Percentiles rank a stretch among this genome's conserved stretches.
Conservation (phyloP, 2,113 vertebrate genomes). For the Turnix velox region DNA sequence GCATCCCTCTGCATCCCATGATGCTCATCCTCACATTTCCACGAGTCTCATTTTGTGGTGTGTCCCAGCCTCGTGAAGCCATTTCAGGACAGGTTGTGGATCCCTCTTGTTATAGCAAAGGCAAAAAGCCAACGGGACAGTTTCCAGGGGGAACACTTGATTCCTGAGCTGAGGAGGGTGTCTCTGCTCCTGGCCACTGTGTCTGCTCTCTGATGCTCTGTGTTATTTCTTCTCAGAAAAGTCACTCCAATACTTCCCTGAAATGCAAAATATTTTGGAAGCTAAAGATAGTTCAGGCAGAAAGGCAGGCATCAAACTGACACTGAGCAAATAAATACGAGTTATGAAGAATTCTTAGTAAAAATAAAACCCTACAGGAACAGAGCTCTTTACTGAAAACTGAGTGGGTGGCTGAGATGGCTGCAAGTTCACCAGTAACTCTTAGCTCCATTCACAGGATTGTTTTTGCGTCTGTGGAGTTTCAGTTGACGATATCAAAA, state of each 20-base stretch:
- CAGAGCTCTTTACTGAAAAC: background rate
- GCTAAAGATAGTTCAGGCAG: slow-evolving; percentile 51
- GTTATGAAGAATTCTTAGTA: slow-evolving; percentile 31
- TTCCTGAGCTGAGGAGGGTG: background rate
- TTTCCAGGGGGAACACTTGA: background rate
- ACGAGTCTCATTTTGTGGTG: accelerated
- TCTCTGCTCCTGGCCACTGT: accelerated
- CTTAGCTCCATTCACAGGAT: background rate
- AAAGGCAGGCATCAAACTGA: slow-evolving; percentile 44
- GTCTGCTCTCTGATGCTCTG: background rate
- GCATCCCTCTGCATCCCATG: accelerated
- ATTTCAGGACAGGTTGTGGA: background rate
- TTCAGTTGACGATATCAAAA: background rate
- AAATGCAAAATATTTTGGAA: slow-evolving; percentile 55
- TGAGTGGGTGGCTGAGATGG: background rate
- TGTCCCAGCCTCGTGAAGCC: accelerated
- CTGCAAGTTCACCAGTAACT: background rate
- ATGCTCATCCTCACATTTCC: background rate
- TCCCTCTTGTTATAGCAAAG: accelerated
- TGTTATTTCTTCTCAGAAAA: slow-evolving; percentile 6
- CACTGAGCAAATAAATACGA: slow-evolving; percentile 56
- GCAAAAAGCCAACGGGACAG: background rate
- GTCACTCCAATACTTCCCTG: background rate
- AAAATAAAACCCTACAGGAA: slow-evolving; percentile 25
- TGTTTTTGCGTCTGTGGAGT: background rate